Percentiles rank a stretch among this genome's conserved stretches.
phyloP scores from a whole-genome alignment of 2,113 vertebrate genomes.

The Galeopterus variegatus region DNA sequence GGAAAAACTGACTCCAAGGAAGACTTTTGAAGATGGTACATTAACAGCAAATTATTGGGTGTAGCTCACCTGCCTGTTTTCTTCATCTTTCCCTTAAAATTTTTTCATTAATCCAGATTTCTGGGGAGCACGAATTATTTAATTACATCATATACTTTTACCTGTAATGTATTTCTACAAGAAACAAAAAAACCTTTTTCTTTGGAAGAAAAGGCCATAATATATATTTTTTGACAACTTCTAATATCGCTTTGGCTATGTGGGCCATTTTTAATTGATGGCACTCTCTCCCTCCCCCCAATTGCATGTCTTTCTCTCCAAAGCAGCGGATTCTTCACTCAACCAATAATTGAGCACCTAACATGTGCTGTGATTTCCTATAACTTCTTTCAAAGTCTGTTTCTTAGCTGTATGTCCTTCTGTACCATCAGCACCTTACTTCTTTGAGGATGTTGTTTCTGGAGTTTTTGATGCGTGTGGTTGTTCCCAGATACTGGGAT shows the following conservation, averaged over 20 bases:
- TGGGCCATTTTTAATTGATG: background rate
- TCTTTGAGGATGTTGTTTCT: background rate
- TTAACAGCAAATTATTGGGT: constrained; percentile 38
- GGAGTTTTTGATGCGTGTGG: background rate
- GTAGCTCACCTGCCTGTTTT: background rate
- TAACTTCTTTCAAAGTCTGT: background rate
- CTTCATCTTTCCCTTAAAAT: background rate
- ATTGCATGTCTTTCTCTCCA: background rate
- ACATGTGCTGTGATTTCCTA: background rate
- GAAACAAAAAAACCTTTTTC: background rate
- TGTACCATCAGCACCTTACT: background rate
- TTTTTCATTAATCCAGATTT: constrained; percentile 28
- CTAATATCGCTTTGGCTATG: background rate
- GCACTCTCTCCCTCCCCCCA: too few relatives aligned
- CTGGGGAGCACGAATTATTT: background rate
- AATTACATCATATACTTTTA: background rate
- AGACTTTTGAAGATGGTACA: constrained; percentile 30
- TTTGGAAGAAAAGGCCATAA: background rate
- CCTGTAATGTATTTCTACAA: background rate
- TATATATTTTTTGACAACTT: background rate
- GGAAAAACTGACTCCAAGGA: constrained; percentile 38
- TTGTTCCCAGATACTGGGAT: background rate
- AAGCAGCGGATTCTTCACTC: background rate
- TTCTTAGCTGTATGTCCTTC: background rate
- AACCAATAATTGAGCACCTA: background rate